phyloP scores from a whole-genome alignment of 2,113 vertebrate species.

The Marmota flaviventris region DNA sequence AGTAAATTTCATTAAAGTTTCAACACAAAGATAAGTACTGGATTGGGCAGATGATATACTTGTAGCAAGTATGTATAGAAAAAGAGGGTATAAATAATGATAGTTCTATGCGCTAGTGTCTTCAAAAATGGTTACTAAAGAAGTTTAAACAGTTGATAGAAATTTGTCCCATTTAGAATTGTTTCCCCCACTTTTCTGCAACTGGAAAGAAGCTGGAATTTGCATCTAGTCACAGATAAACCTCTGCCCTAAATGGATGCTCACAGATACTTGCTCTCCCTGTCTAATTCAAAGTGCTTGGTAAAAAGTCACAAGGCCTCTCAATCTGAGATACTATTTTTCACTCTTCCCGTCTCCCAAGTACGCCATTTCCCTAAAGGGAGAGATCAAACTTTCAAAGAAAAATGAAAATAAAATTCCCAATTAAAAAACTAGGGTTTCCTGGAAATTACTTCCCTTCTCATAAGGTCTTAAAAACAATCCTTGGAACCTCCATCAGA shows the following conservation, averaged over 20 bases:
- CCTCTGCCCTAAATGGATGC: not conserved
- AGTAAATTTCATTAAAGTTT: not conserved
- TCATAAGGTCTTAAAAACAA: constrained; percentile 21
- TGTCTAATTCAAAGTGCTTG: not conserved
- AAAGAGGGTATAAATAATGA: not conserved
- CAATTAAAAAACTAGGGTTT: constrained; percentile 43
- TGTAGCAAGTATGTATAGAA: not conserved
- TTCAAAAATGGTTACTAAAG: not conserved
- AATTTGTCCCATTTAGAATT: not conserved
- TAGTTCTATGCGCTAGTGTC: not conserved
- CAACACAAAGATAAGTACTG: not conserved
- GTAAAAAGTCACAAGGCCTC: constrained; percentile 3
- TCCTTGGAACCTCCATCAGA: not conserved
- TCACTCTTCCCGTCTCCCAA: not conserved
- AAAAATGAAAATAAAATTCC: constrained; percentile 18
- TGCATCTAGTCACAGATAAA: not conserved
- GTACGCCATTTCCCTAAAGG: not conserved
- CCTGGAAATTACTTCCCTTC: constrained; percentile 34
- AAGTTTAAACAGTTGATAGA: not conserved
- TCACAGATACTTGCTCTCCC: not conserved
- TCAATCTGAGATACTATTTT: constrained; percentile 55
- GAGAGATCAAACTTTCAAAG: constrained; percentile 36
- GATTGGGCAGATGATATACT: not conserved
- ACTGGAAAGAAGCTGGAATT: constrained; percentile 11
- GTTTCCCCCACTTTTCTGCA: not conserved